Evolutionary conservation across 1,140 invertebrate genomes (phyloP).

Genomic region (Portunus trituberculatus): DNA sequence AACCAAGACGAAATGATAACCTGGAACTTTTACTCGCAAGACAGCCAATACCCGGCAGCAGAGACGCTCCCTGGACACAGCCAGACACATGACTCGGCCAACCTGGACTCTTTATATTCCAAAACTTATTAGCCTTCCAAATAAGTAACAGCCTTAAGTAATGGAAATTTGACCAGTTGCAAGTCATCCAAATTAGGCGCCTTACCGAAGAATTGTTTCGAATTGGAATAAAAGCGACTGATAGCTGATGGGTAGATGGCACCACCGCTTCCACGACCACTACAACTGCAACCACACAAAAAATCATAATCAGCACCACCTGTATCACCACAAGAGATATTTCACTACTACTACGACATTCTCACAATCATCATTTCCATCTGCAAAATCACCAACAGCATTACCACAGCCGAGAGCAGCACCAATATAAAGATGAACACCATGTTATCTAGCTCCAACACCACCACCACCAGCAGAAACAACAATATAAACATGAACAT

Average conservation of each 20-base stretch:
- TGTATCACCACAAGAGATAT: too few relatives aligned
- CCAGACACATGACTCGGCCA: background rate
- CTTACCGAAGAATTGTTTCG: background rate
- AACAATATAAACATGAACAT: background rate
- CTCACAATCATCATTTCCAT: too few relatives aligned
- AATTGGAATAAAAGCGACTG: background rate
- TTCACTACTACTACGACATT: too few relatives aligned
- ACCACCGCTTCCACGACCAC: background rate
- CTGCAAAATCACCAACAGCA: too few relatives aligned
- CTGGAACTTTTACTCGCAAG: constrained; percentile 31
- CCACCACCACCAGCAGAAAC: background rate
- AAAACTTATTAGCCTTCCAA: background rate
- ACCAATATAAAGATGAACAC: too few relatives aligned
- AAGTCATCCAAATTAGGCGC: constrained; percentile 12
- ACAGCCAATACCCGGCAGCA: constrained; percentile 34
- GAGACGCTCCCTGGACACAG: background rate
- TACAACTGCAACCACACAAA: background rate
- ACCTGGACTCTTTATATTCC: background rate
- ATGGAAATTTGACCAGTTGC: background rate
- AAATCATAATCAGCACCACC: too few relatives aligned
- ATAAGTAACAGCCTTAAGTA: constrained; percentile 3
- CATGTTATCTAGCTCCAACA: background rate
- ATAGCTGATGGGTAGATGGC: background rate
- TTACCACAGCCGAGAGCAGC: too few relatives aligned
- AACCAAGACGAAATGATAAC: constrained; percentile 39